A percentile compares a stretch with the other conserved stretches of the same genome.
These are phyloP conservation scores for Yponomeuta evonymella DNA, from an alignment of 2,888 invertebrate genomes.

Conservation along the genomic window DNA sequence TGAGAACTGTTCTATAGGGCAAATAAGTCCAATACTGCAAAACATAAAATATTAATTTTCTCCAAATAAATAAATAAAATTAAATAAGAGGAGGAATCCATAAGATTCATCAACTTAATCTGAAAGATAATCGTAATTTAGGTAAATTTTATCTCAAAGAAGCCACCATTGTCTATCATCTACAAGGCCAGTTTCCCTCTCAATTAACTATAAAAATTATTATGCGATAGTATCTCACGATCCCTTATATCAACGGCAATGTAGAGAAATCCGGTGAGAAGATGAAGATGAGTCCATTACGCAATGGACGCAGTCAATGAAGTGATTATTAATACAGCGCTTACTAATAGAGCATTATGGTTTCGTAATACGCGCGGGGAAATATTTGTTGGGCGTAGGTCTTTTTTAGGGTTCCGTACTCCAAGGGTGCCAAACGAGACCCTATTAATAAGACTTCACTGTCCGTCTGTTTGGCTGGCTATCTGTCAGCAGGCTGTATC, in stretches of 20 bases:
- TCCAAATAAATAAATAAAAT: no score
- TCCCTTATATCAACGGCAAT: not conserved
- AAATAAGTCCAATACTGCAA: no score
- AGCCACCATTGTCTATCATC: not conserved
- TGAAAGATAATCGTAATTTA: not conserved
- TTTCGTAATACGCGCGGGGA: not conserved
- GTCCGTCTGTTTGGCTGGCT: no score
- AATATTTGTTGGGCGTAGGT: not conserved
- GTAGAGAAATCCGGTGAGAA: not conserved
- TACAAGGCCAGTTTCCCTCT: not conserved
- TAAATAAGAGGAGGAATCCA: no score
- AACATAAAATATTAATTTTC: no score
- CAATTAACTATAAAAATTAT: not conserved
- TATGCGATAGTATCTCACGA: constrained; percentile 2
- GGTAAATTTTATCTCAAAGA: not conserved
- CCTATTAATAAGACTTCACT: no score
- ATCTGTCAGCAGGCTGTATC: no score
- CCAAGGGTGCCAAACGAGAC: no score
- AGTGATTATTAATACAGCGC: not conserved
- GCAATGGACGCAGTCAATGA: not conserved
- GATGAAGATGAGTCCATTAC: not conserved
- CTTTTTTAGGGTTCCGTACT: not conserved
- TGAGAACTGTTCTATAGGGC: no score
- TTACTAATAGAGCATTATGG: constrained; percentile 2
- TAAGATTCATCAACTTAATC: not conserved